A percentile compares a stretch with the other conserved stretches of the same genome.
Conservation (phyloP, 2,888 invertebrate species). For the Poecilobothrus nobilitatus region DNA sequence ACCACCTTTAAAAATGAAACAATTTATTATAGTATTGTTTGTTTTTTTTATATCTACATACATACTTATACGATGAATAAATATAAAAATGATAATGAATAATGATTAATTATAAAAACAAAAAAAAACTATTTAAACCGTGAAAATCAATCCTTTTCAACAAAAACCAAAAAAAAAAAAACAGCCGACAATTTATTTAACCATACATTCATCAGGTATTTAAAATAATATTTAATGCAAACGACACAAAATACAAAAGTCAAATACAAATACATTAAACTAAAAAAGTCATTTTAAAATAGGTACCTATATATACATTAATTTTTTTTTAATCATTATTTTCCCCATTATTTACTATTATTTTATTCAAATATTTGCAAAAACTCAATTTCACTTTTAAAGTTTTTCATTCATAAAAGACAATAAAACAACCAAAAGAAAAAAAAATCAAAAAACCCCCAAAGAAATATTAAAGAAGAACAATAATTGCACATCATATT, state of each 20-base stretch:
- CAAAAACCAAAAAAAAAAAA: too few species aligned
- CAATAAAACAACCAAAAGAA: background rate
- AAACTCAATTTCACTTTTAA: background rate
- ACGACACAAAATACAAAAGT: too few species aligned
- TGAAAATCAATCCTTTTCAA: background rate
- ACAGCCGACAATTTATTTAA: too few species aligned
- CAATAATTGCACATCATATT: background rate
- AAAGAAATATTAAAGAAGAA: background rate
- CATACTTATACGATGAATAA: background rate
- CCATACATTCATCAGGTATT: too few species aligned
- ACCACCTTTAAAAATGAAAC: background rate
- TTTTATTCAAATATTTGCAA: background rate
- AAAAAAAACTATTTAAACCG: background rate
- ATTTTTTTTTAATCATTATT: background rate
- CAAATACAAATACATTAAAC: too few species aligned
- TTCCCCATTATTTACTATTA: background rate
- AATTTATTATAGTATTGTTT: background rate
- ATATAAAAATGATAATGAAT: background rate
- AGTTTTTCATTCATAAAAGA: background rate
- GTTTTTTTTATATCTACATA: too few species aligned
- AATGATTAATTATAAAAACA: background rate
- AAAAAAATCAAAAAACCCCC: background rate
- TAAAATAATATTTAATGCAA: too few species aligned
- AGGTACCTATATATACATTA: too few species aligned
- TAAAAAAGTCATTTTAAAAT: too few species aligned